These are phyloP conservation scores for Oriolus oriolus DNA, from an alignment of 2,113 vertebrate species.

Conservation along the genomic window DNA sequence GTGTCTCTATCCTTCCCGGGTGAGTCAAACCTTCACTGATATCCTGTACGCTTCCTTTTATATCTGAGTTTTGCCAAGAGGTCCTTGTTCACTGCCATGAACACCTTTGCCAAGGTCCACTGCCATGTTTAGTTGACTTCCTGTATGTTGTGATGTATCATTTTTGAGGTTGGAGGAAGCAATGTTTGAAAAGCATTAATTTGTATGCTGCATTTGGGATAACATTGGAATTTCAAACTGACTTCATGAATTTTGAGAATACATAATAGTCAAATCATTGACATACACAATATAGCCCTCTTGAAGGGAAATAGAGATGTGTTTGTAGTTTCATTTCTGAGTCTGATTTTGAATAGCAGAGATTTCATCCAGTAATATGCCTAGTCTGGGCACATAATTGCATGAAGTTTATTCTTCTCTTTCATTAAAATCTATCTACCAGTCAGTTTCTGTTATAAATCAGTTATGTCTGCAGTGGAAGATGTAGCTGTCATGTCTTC, in stretches of 20 bases:
- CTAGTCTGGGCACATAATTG: not conserved
- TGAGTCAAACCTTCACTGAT: not conserved
- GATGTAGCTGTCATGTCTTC: not conserved
- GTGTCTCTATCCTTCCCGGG: not conserved
- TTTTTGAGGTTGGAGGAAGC: not conserved
- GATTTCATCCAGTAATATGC: not conserved
- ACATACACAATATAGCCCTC: not conserved
- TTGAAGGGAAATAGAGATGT: not conserved
- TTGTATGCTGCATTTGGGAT: not conserved
- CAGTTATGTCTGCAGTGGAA: not conserved
- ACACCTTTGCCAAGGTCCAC: not conserved
- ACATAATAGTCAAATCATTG: not conserved
- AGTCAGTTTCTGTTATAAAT: not conserved
- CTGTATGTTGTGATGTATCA: not conserved
- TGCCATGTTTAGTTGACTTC: not conserved
- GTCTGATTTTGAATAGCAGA: not conserved
- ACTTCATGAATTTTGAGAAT: not conserved
- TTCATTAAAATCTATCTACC: not conserved
- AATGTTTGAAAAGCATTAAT: not conserved
- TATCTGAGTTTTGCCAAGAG: not conserved
- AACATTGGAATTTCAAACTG: not conserved
- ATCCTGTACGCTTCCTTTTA: not conserved
- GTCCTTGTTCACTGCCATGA: not conserved
- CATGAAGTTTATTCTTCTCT: not conserved
- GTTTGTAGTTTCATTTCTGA: not conserved